phyloP scores from a whole-genome alignment of 2,113 vertebrate species.

The Laticauda colubrina region DNA sequence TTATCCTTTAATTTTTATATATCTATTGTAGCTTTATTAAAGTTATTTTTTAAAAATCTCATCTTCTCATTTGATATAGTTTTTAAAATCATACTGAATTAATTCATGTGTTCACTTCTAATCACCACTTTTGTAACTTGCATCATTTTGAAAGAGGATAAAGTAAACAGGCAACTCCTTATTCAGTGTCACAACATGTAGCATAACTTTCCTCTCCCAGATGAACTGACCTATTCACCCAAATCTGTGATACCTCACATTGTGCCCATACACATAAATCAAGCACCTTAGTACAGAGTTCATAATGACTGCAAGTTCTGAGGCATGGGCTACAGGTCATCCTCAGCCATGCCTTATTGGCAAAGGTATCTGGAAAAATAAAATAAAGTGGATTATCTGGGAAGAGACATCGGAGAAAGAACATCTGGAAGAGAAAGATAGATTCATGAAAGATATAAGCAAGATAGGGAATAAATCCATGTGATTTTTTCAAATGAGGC shows the following conservation, averaged over 20 bases:
- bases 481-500: background rate
- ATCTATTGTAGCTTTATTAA: background rate
- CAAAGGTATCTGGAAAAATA: background rate
- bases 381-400: background rate
- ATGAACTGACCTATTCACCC: background rate
- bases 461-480: background rate
- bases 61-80: background rate
- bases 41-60: background rate
- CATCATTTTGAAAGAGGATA: background rate
- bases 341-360: background rate
- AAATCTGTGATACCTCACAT: background rate
- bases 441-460: background rate
- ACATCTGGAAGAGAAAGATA: background rate
- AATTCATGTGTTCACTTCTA: background rate
- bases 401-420: background rate
- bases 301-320: background rate
- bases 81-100: background rate
- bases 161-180: background rate
- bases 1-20: background rate
- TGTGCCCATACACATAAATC: background rate
- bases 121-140: background rate
- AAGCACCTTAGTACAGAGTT: background rate
- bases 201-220: background rate
- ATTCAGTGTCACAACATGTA: background rate
- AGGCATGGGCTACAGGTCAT: background rate